Evolutionary conservation across 2,113 vertebrate genomes (phyloP).

Genomic region (Pelobates fuscus): DNA sequence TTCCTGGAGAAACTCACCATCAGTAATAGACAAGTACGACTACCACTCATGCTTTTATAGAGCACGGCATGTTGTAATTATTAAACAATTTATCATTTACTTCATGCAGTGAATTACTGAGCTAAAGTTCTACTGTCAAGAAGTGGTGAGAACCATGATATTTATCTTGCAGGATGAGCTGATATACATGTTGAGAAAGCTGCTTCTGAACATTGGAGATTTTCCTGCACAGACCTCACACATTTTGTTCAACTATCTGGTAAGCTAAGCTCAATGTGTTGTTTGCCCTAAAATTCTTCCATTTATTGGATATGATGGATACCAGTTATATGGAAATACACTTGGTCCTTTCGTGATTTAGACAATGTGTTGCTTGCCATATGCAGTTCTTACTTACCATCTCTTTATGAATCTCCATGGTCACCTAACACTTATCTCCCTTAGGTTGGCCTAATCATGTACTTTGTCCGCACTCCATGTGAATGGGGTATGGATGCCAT

Average conservation of each 20-base stretch:
- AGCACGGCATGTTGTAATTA: too few relatives aligned
- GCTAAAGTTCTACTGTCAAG: neutral
- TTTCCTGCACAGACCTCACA: slow-evolving; percentile 97
- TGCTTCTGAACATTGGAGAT: slow-evolving; percentile 94
- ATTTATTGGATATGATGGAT: neutral
- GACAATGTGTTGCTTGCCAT: too few relatives aligned
- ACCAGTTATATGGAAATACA: neutral
- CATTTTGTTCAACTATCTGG: slow-evolving; percentile 98
- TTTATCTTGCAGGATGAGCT: slow-evolving; percentile 83
- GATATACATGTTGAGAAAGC: slow-evolving; percentile 97
- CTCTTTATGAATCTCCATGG: neutral
- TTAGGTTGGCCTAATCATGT: slow-evolving; percentile 97
- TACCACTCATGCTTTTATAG: neutral
- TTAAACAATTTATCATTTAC: neutral
- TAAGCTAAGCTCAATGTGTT: slow-evolving; percentile 65
- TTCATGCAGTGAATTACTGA: neutral
- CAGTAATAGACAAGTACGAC: slow-evolving; percentile 91
- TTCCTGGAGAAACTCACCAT: slow-evolving; percentile 97
- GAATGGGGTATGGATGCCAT: slow-evolving; percentile 99
- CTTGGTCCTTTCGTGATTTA: too few relatives aligned
- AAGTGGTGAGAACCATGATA: neutral
- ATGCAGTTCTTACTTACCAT: too few relatives aligned
- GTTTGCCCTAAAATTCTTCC: too few relatives aligned
- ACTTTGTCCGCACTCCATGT: slow-evolving; percentile 94
- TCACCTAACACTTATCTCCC: neutral